These are phyloP conservation scores for Philhelius pedissequus DNA, from an alignment of 2,888 invertebrate genomes.

Conservation along the genomic window DNA sequence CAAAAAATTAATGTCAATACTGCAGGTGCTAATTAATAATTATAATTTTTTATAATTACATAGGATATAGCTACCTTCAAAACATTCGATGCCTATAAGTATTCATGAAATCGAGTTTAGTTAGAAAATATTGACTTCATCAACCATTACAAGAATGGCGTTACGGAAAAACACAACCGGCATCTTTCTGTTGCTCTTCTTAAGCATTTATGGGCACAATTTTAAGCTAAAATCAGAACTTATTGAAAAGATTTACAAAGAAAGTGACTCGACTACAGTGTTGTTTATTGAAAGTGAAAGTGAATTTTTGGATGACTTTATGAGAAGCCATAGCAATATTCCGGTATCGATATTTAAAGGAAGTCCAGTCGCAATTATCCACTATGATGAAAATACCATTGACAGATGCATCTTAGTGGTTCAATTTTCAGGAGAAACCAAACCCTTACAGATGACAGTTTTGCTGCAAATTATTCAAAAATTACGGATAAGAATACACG, in stretches of 20 bases:
- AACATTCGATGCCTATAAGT: neutral
- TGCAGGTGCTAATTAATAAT: neutral
- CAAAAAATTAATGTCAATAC: neutral
- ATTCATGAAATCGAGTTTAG: neutral
- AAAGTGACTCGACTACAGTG: neutral
- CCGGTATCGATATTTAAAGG: neutral
- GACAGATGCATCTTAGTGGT: neutral
- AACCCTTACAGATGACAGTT: neutral
- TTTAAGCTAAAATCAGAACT: neutral
- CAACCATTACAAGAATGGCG: neutral
- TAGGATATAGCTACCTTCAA: too few species aligned
- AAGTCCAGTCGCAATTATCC: neutral
- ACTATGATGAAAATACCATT: neutral
- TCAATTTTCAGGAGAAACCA: neutral
- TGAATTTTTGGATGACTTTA: neutral
- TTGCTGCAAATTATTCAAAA: neutral
- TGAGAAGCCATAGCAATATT: neutral
- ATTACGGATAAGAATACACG: neutral
- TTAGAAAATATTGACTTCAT: neutral
- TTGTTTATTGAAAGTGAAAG: neutral
- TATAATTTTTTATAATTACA: too few species aligned
- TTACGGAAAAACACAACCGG: neutral
- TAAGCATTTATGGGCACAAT: neutral
- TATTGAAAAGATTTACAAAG: neutral
- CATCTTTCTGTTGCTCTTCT: neutral